Conservation (phyloP, 1,140 invertebrate species). For the Aricia agestis region DNA sequence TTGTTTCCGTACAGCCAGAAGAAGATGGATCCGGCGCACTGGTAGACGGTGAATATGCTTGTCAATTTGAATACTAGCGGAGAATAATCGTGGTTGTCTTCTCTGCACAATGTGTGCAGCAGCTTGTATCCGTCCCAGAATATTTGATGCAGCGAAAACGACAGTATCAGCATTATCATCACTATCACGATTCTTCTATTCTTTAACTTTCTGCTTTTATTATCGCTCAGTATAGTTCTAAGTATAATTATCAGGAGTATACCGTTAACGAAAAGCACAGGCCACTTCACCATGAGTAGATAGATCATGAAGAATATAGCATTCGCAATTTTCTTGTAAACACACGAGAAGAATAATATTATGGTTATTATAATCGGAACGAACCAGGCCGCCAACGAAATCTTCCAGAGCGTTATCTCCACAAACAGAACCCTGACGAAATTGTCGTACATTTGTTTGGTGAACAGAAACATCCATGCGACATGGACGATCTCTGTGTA, state of each 20-base stretch:
- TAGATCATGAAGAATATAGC: conserved; percentile 36
- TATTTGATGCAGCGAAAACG: conserved; percentile 57
- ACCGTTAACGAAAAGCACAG: conserved; percentile 45
- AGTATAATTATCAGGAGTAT: conserved; percentile 44
- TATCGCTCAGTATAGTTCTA: conserved; percentile 44
- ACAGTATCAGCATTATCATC: conserved; percentile 53
- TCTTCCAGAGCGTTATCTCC: conserved; percentile 33
- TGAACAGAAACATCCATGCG: conserved; percentile 60
- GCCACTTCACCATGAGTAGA: conserved; percentile 55
- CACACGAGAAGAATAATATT: conserved; percentile 29
- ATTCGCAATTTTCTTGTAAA: conserved; percentile 26
- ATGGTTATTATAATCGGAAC: conserved; percentile 34
- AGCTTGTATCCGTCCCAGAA: conserved; percentile 47
- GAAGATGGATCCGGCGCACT: conserved; percentile 55
- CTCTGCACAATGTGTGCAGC: conserved; percentile 28
- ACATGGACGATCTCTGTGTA: conserved; percentile 51
- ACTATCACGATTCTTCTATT: conserved; percentile 47
- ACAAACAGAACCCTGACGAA: conserved; percentile 54
- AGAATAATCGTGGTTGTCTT: conserved; percentile 20
- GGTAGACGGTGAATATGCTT: conserved; percentile 47
- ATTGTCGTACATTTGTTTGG: conserved; percentile 53
- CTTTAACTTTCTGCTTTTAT: conserved; percentile 38
- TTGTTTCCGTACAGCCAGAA: conserved; percentile 67
- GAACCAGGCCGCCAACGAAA: conserved; percentile 44
- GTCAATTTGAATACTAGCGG: conserved; percentile 35